phyloP scores from a whole-genome alignment of 2,888 invertebrate genomes.

The Seira ritae region DNA sequence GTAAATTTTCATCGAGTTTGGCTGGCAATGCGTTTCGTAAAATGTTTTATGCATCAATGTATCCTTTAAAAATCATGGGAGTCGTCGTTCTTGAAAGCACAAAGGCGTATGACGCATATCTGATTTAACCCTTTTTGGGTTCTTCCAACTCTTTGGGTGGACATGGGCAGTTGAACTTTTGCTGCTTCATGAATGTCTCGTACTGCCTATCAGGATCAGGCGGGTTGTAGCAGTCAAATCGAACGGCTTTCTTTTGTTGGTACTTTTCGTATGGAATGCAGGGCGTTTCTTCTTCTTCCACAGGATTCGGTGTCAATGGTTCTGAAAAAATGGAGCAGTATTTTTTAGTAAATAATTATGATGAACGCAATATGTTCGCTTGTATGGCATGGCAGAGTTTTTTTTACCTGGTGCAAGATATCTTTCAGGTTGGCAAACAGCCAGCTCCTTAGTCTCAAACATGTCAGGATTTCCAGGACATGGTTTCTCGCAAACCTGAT shows the following conservation, averaged over 20 bases:
- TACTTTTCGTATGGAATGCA: slow-evolving; percentile 67
- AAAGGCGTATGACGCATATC: too few species aligned
- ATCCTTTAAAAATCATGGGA: too few species aligned
- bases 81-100: too few species aligned
- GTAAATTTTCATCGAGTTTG: too few species aligned
- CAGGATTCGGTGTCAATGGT: slow-evolving; percentile 68
- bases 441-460: slow-evolving; percentile 70
- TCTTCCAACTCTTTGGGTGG: slow-evolving; percentile 53
- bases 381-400: background rate
- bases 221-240: slow-evolving; percentile 70
- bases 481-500: slow-evolving; percentile 68
- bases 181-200: slow-evolving; percentile 64
- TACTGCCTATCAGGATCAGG: slow-evolving; percentile 66
- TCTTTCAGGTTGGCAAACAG: slow-evolving; percentile 68
- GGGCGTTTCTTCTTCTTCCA: slow-evolving; percentile 65
- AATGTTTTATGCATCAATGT: too few species aligned
- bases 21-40: too few species aligned
- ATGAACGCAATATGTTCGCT: background rate
- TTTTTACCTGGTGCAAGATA: slow-evolving; percentile 66
- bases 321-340: slow-evolving; percentile 47
- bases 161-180: slow-evolving; percentile 70
- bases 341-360: too few species aligned
- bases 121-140: background rate
- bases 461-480: slow-evolving; percentile 72
- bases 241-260: slow-evolving; percentile 65